A percentile compares a stretch with the other conserved stretches of the same genome.
These are phyloP conservation scores for Athene noctua DNA, from an alignment of 2,113 vertebrate species.

Conservation along the genomic window DNA sequence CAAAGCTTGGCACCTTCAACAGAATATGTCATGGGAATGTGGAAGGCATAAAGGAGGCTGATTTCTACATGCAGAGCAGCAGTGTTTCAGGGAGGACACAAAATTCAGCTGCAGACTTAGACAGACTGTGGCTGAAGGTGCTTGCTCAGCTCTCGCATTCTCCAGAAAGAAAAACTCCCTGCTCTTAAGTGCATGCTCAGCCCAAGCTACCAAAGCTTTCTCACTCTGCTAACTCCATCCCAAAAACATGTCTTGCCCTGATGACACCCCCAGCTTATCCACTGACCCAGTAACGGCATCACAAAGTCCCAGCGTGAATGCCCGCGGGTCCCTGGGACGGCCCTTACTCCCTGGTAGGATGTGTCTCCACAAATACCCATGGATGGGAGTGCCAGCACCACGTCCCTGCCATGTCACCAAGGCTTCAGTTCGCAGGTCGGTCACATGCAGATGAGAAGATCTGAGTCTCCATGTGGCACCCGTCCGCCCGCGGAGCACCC, in stretches of 20 bases:
- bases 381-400: not conserved
- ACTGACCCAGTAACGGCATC: rapidly evolving
- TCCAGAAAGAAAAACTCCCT: not conserved
- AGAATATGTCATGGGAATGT: not conserved
- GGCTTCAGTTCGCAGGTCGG: rapidly evolving
- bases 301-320: rapidly evolving
- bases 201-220: not conserved
- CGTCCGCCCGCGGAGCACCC: not conserved
- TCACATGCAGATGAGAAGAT: not conserved
- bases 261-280: not conserved
- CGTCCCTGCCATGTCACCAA: not conserved
- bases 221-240: too few species aligned
- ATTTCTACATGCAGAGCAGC: not conserved
- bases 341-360: not conserved
- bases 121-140: not conserved
- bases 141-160: not conserved
- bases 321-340: not conserved
- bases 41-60: not conserved
- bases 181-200: not conserved
- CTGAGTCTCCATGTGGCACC: conserved; percentile 20
- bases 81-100: not conserved
- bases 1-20: not conserved
- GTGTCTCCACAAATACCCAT: rapidly evolving
- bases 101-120: not conserved
- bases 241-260: rapidly evolving